A percentile compares a stretch with the other conserved stretches of the same genome.
Evolutionary conservation across 2,888 invertebrate species (phyloP).

Genomic region (Mythimna loreyi): DNA sequence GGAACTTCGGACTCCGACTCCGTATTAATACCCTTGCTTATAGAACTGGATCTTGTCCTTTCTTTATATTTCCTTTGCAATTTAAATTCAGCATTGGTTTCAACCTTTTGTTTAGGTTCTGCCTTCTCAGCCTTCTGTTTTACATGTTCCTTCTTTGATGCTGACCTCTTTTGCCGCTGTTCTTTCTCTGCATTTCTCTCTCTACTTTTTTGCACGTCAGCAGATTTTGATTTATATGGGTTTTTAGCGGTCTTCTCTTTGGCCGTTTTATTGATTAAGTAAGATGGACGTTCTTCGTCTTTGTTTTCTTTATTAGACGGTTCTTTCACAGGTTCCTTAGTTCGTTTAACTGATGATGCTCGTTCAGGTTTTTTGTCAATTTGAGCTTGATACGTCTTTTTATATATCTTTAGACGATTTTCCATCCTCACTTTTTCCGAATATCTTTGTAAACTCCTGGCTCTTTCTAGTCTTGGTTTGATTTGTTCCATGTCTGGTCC

Average conservation of each 20-base stretch:
- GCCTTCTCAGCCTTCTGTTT: constrained; percentile 43
- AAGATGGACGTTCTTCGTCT: constrained; percentile 71
- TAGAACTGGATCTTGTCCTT: constrained; percentile 70
- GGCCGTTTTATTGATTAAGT: constrained; percentile 79
- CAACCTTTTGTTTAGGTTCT: constrained; percentile 48
- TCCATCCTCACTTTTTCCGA: constrained; percentile 88
- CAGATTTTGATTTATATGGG: constrained; percentile 75
- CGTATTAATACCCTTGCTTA: constrained; percentile 72
- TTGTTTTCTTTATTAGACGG: constrained; percentile 46
- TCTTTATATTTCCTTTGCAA: constrained; percentile 45
- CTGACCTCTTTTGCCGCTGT: constrained; percentile 50
- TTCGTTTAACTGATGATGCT: constrained; percentile 60
- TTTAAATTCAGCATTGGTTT: constrained; percentile 40
- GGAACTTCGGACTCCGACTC: constrained; percentile 64
- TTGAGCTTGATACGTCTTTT: constrained; percentile 77
- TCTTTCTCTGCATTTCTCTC: constrained; percentile 54
- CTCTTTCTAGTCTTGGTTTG: constrained; percentile 85
- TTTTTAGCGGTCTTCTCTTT: constrained; percentile 71
- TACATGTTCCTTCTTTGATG: constrained; percentile 29
- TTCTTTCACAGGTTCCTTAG: constrained; percentile 60
- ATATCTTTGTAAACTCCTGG: constrained; percentile 86
- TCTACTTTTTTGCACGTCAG: constrained; percentile 65
- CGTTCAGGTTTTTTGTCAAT: constrained; percentile 71
- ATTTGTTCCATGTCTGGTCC: constrained; percentile 86
- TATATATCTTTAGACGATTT: constrained; percentile 85